These are phyloP conservation scores for Oryzias dopingdopingensis DNA, from an alignment of 2,797 vertebrate species.

Conservation along the genomic window DNA sequence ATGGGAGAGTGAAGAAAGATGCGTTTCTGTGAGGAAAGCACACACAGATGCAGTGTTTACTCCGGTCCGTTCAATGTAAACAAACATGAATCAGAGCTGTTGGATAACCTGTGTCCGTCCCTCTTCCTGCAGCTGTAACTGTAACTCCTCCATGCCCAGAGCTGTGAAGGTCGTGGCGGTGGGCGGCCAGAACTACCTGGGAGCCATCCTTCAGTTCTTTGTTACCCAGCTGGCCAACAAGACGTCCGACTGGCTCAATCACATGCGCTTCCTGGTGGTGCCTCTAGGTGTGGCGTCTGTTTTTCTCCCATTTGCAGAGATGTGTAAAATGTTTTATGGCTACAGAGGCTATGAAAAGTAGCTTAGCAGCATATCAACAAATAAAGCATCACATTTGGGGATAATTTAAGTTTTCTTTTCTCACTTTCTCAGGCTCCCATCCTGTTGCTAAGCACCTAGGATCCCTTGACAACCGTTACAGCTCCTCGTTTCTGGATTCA, in stretches of 20 bases:
- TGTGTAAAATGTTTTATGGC: neutral
- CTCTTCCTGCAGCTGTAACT: conserved; percentile 87
- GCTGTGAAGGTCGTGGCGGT: conserved; percentile 92
- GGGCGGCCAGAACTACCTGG: conserved; percentile 91
- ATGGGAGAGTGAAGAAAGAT: too few species aligned
- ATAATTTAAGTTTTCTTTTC: too few species aligned
- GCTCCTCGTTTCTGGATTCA: conserved; percentile 87
- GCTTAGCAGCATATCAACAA: too few species aligned
- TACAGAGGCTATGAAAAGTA: too few species aligned
- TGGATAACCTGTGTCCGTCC: neutral
- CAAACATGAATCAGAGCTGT: too few species aligned
- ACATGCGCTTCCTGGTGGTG: conserved; percentile 93
- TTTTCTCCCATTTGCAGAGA: neutral
- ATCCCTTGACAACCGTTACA: conserved; percentile 90
- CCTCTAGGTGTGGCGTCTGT: conserved; percentile 83
- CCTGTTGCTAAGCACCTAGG: conserved; percentile 94
- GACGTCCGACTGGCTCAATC: conserved; percentile 95
- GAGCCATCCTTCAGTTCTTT: conserved; percentile 91
- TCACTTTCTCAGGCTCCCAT: conserved; percentile 80
- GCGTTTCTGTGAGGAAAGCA: too few species aligned
- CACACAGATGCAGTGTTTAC: too few species aligned
- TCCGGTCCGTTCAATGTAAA: too few species aligned
- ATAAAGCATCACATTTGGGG: too few species aligned
- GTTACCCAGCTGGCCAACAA: conserved; percentile 95
- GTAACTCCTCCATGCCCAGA: conserved; percentile 93